Conservation (phyloP, 1,140 invertebrate species). For the Drosophila sp. region DNA sequence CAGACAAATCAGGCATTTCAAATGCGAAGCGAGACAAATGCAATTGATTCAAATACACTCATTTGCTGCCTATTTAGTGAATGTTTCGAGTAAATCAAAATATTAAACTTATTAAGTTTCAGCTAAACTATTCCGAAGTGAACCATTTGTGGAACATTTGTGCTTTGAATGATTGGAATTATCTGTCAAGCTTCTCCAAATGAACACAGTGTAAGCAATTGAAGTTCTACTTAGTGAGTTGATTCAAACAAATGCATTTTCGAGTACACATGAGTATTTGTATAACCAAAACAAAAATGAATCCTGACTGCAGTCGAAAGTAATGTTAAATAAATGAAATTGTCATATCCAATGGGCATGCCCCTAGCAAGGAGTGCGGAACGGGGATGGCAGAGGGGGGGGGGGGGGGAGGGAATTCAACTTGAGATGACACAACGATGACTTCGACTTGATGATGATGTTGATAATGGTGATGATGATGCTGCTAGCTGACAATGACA, state of each 20-base stretch:
- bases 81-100: neutral
- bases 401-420: slow-evolving; percentile 45
- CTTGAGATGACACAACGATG: slow-evolving; percentile 39
- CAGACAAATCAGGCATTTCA: neutral
- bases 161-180: slow-evolving; percentile 6
- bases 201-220: slow-evolving; percentile 12
- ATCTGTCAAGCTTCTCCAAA: neutral
- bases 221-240: slow-evolving; percentile 1
- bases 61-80: too few species aligned
- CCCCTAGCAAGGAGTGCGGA: neutral
- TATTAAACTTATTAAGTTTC: too few species aligned
- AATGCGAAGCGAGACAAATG: neutral
- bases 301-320: slow-evolving; percentile 57
- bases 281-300: slow-evolving; percentile 45
- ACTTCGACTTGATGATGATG: slow-evolving; percentile 27
- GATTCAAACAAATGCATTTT: slow-evolving; percentile 16
- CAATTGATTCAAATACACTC: neutral
- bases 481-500: slow-evolving; percentile 60
- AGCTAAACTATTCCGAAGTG: too few species aligned
- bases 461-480: slow-evolving; percentile 31
- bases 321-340: slow-evolving; percentile 78
- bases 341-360: slow-evolving; percentile 70
- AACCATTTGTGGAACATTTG: too few species aligned
- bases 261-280: neutral
- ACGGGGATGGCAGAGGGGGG: neutral